Evolutionary conservation across 2,797 vertebrate species (phyloP).

Genomic region (Alcedo atthis): DNA sequence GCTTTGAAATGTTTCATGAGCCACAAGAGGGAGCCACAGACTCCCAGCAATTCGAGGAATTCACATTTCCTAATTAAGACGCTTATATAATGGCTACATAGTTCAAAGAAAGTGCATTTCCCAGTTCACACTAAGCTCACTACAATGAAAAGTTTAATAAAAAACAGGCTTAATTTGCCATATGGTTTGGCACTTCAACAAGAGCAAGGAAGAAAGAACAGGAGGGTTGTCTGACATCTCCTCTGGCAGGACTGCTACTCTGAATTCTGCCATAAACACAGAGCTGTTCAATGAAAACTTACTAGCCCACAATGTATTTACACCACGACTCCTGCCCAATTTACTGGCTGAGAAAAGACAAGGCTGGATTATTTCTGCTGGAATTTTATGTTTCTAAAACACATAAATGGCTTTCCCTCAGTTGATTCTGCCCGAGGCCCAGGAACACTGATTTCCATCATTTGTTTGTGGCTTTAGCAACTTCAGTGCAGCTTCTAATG

Average conservation of each 20-base stretch:
- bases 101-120: slow-evolving; percentile 74
- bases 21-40: slow-evolving; percentile 69
- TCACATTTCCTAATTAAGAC: slow-evolving; percentile 54
- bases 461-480: neutral
- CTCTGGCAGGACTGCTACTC: neutral
- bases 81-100: slow-evolving; percentile 52
- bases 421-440: neutral
- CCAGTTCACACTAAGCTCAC: slow-evolving; percentile 66
- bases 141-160: slow-evolving; percentile 71
- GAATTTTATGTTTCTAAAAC: neutral
- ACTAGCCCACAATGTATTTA: neutral
- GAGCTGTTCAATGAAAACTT: neutral
- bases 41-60: neutral
- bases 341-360: neutral
- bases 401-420: neutral
- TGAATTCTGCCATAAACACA: neutral
- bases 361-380: neutral
- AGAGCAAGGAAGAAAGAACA: slow-evolving; percentile 41
- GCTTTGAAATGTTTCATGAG: slow-evolving; percentile 4
- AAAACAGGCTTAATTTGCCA: slow-evolving; percentile 74
- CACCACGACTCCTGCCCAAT: neutral
- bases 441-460: neutral
- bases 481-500: neutral
- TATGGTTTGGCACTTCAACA: slow-evolving; percentile 64
- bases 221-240: slow-evolving; percentile 17